Evolutionary conservation across 2,888 invertebrate species (phyloP).

Genomic region (Syrphus vitripennis): DNA sequence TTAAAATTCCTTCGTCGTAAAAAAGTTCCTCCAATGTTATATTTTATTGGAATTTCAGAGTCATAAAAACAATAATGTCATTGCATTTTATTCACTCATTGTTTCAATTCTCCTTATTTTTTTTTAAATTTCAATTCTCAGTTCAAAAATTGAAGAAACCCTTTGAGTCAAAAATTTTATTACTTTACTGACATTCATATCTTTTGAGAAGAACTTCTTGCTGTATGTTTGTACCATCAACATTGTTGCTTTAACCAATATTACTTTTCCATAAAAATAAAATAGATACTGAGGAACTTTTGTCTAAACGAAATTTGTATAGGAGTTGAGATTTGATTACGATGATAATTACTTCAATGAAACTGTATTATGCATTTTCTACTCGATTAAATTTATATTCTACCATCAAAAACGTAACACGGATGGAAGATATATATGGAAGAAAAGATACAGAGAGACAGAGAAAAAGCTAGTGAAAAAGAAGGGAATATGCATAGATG

Average conservation of each 20-base stretch:
- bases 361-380: conserved; percentile 32
- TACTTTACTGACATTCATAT: not conserved
- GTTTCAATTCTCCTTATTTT: not conserved
- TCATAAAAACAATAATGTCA: conserved; percentile 18
- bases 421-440: not conserved
- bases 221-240: too few relatives aligned
- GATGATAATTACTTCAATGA: conserved; percentile 40
- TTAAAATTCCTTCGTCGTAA: not conserved
- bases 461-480: not conserved
- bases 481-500: not conserved
- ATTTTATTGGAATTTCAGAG: not conserved
- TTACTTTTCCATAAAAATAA: not conserved
- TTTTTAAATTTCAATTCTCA: not conserved
- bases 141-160: not conserved
- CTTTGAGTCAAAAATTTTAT: conserved; percentile 13
- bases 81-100: conserved; percentile 2
- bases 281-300: not conserved
- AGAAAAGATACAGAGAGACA: not conserved
- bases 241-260: not conserved
- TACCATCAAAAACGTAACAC: not conserved
- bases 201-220: not conserved
- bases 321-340: conserved; percentile 32
- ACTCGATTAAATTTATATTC: conserved; percentile 15
- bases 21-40: not conserved
- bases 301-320: not conserved